Percentiles rank a stretch among this genome's conserved stretches.
phyloP scores from a whole-genome alignment of 2,888 invertebrate genomes.

The Brachyopa scutellaris region DNA sequence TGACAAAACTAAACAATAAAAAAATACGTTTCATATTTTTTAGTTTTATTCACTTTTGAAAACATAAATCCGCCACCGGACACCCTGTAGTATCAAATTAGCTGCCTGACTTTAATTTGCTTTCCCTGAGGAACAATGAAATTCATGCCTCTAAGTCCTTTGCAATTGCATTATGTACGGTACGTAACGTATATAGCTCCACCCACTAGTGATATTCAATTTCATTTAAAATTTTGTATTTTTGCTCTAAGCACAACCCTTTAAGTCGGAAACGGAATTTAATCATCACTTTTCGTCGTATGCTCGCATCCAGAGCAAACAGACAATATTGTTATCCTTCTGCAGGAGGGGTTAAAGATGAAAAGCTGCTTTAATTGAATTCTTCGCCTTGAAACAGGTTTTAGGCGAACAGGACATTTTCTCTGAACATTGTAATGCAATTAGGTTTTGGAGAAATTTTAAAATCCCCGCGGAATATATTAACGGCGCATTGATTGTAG shows the following conservation, averaged over 20 bases:
- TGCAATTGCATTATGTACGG: no score
- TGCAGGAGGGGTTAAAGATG: slow-evolving; percentile 5
- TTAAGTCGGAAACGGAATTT: neutral
- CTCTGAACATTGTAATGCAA: slow-evolving; percentile 23
- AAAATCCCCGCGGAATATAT: slow-evolving; percentile 17
- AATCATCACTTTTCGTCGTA: neutral
- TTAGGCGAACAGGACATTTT: neutral
- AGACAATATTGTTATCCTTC: slow-evolving; percentile 1
- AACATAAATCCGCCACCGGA: no score
- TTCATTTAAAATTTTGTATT: neutral
- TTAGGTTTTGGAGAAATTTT: slow-evolving; percentile 3
- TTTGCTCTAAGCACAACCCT: slow-evolving; percentile 9
- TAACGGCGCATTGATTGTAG: slow-evolving; percentile 7
- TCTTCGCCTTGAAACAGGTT: neutral
- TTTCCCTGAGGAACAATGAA: slow-evolving; percentile 3
- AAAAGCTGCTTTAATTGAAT: slow-evolving; percentile 40
- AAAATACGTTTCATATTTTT: no score
- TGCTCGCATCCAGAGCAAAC: neutral
- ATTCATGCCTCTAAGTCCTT: neutral
- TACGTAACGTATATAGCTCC: no score
- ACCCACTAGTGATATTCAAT: neutral
- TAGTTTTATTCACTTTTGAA: no score
- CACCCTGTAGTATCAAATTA: no score
- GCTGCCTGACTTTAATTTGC: slow-evolving; percentile 13
- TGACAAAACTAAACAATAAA: no score